Conservation (phyloP, 2,888 invertebrate species). For the Griposia aprilina region DNA sequence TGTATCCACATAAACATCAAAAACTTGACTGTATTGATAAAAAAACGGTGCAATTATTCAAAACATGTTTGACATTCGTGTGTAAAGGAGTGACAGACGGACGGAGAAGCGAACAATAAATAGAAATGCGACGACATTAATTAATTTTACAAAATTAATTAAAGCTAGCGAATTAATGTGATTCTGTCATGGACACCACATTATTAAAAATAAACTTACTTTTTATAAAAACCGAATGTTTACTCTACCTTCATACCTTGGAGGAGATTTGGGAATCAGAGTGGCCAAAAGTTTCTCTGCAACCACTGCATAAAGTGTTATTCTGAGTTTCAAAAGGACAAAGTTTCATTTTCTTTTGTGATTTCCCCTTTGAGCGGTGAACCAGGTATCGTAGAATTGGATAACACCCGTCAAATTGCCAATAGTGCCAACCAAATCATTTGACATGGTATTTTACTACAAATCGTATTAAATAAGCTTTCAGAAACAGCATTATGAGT, state of each 20-base stretch:
- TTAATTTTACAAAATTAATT: constrained; percentile 32
- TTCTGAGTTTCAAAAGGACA: background rate
- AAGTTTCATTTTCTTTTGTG: background rate
- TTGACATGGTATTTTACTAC: background rate
- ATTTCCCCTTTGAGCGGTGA: too few relatives aligned
- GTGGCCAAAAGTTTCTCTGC: background rate
- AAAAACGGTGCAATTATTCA: constrained; percentile 3
- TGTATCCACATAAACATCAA: background rate
- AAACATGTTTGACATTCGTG: constrained; percentile 8
- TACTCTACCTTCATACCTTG: background rate
- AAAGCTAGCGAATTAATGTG: constrained; percentile 37
- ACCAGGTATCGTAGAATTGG: background rate
- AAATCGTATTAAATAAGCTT: background rate
- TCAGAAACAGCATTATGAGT: background rate
- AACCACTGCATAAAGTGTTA: background rate
- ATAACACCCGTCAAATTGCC: background rate
- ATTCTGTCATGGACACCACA: constrained; percentile 21
- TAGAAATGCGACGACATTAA: constrained; percentile 16
- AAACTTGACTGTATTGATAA: constrained; percentile 3
- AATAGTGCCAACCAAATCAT: background rate
- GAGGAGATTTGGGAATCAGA: background rate
- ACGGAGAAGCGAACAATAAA: constrained; percentile 12
- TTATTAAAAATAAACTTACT: constrained; percentile 29
- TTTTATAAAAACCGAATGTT: constrained; percentile 9
- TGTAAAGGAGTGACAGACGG: background rate